phyloP scores from a whole-genome alignment of 2,888 invertebrate species.

The Ashinkailepas kermadecensis region DNA sequence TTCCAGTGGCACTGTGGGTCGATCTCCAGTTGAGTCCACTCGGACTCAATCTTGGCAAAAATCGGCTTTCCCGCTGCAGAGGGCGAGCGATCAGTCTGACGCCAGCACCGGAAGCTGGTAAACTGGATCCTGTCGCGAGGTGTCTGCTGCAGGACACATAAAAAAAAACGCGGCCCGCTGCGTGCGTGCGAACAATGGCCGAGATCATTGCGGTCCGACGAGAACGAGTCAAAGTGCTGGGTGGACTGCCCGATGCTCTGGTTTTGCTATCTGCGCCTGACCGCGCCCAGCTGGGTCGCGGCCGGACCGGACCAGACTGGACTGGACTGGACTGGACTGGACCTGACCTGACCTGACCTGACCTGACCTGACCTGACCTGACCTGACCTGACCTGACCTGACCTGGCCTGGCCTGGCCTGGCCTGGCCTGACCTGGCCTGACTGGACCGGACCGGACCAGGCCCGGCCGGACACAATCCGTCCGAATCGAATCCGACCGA shows the following conservation, averaged over 20 bases:
- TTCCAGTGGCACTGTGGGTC: no score
- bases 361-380: no score
- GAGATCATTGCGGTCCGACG: not conserved
- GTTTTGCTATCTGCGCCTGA: not conserved
- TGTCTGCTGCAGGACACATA: no score
- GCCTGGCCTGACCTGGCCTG: not conserved
- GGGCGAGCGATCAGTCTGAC: not conserved
- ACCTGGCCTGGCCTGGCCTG: no score
- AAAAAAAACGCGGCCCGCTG: not conserved
- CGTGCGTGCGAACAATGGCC: conserved; percentile 7
- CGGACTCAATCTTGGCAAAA: not conserved
- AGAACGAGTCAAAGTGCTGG: not conserved
- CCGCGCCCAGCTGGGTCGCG: not conserved
- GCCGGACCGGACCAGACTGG: not conserved
- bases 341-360: no score
- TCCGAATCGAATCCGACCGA: no score
- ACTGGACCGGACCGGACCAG: no score
- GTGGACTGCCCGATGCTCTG: not conserved
- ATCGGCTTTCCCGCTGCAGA: not conserved
- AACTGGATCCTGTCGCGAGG: no score
- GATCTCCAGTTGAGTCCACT: no score
- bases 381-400: not conserved
- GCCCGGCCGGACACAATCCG: no score
- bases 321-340: no score
- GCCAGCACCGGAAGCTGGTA: not conserved